phyloP scores from a whole-genome alignment of 2,888 invertebrate species.

The Hyposoter dolosus region DNA sequence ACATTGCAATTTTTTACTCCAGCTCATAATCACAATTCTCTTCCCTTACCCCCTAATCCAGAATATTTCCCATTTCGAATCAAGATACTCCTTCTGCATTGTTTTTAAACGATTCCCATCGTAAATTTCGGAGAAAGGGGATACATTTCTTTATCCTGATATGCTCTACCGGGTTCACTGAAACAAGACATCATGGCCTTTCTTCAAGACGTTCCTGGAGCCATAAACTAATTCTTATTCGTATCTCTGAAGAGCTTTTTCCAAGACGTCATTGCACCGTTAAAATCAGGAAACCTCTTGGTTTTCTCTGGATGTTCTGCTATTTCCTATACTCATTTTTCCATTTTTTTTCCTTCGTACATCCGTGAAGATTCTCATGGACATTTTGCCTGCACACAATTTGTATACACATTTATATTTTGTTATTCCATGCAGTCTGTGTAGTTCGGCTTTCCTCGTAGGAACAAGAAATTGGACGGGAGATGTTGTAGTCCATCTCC shows the following conservation, averaged over 20 bases:
- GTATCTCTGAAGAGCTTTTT: neutral
- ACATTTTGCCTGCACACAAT: neutral
- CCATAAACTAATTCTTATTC: neutral
- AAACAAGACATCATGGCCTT: neutral
- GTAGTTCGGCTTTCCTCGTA: neutral
- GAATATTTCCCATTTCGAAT: neutral
- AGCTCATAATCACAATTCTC: neutral
- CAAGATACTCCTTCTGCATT: neutral
- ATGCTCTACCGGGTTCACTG: neutral
- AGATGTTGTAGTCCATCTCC: neutral
- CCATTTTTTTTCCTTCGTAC: neutral
- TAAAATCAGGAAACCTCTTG: neutral
- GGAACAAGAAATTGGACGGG: conserved; percentile 6
- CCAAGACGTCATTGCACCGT: neutral
- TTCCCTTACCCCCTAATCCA: neutral
- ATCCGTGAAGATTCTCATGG: neutral
- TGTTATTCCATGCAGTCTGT: neutral
- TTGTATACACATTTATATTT: neutral
- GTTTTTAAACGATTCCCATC: neutral
- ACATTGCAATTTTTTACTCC: neutral
- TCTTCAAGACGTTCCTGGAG: neutral
- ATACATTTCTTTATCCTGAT: neutral
- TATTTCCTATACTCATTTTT: neutral
- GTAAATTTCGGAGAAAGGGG: neutral
- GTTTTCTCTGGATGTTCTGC: neutral